Base-by-base conservation (phyloP, 2,888 invertebrate species). In the Dasypogon diadema region DNA sequence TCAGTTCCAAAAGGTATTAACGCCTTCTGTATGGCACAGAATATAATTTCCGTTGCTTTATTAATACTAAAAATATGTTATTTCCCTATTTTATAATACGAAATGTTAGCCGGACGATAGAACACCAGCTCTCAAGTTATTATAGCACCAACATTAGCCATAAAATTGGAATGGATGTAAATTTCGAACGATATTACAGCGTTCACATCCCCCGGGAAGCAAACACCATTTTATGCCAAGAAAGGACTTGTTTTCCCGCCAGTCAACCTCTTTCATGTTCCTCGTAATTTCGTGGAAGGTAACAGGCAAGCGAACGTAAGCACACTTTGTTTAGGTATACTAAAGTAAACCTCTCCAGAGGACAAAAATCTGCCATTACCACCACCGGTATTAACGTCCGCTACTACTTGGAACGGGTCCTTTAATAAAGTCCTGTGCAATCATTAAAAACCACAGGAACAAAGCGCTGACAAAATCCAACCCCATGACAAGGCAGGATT, bases 81-180 rank as follows among this genome's bases (percentile, higher is more conserved):
- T 42, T 42, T 42, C n/a, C 42, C 42, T 12, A 3, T 10, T 30
- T 10, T 30, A 30, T 6, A 30, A 30, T 30, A 5, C 34, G 6
- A 30, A 30, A 10, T 30, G 34, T 30, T 6, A 30, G 10, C 46
- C 37, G n/a, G 14, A 68, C 65, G 26, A 46, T 26, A 24, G 46
- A 24, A 48, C 22, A 21, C 14, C 22, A 48, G 2, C 65, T 24
- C 8, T 48, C 2, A 10, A 21, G 18, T 46, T 26, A 46, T 24
- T 48, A 24, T 48, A 14, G 42, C n/a, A 16, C 22, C 24, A 42
- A 48, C 65, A 68, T 48, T 26, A 14, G 16, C 65, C 65, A 48
- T 68, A 68, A 68, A 68, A 34, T 26, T 24, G 48, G 21, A 46
- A 48, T 42, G 65, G 46, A 68, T 68, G 65, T 68, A 68, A 68